A percentile compares a stretch with the other conserved stretches of the same genome.
phyloP scores from a whole-genome alignment of 1,140 invertebrate species.

The Tyrophagus putrescentiae region DNA sequence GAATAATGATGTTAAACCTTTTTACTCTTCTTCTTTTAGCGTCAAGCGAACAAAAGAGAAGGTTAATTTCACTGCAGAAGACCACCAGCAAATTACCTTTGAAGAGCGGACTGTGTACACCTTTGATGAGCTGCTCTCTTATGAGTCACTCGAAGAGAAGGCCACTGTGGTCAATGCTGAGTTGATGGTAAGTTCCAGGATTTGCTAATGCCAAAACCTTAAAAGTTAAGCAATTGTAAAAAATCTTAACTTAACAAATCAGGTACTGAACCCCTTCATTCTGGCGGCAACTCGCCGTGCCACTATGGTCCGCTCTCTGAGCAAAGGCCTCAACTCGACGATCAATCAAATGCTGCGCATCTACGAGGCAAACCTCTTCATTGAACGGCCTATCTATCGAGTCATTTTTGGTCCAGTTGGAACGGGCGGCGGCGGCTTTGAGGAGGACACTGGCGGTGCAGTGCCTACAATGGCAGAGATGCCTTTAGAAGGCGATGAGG shows the following conservation, averaged over 20 bases:
- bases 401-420: conserved; percentile 9
- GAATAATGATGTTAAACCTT: background rate
- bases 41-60: conserved; percentile 14
- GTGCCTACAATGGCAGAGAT: background rate
- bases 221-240: too few species aligned
- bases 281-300: background rate
- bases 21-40: background rate
- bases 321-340: background rate
- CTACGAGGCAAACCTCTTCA: background rate
- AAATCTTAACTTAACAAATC: too few species aligned
- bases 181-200: background rate
- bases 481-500: too few species aligned
- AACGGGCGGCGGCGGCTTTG: background rate
- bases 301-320: background rate
- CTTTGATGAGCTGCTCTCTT: conserved; percentile 17
- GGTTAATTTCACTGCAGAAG: background rate
- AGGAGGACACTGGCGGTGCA: background rate
- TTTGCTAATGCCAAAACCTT: too few species aligned
- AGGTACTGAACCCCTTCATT: conserved; percentile 9
- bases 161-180: conserved; percentile 6
- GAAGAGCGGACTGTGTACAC: conserved; percentile 1
- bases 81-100: background rate
- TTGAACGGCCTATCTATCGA: conserved; percentile 10
- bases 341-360: conserved; percentile 10
- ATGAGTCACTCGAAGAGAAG: conserved; percentile 2